phyloP scores from a whole-genome alignment of 2,797 vertebrate genomes.

The Dendrocincla fuliginosa region DNA sequence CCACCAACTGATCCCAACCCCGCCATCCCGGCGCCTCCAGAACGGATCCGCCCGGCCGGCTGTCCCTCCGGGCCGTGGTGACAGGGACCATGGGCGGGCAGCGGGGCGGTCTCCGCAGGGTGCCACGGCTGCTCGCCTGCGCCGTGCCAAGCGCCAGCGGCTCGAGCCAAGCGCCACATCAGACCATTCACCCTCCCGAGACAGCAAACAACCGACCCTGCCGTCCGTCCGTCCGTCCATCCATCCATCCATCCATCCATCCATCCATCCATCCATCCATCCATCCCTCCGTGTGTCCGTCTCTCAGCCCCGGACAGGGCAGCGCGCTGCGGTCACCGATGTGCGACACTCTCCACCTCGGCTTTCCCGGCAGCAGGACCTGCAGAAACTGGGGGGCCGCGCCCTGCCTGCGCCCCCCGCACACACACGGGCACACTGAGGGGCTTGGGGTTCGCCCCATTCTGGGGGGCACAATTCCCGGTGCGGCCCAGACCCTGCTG shows the following conservation, averaged over 20 bases:
- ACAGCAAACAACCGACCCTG: neutral
- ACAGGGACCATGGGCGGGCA: neutral
- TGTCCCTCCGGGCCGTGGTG: neutral
- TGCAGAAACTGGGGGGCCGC: fast-evolving
- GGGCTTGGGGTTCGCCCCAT: fast-evolving
- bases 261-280: no score
- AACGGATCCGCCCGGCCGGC: neutral
- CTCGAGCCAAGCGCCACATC: neutral
- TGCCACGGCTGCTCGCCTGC: neutral
- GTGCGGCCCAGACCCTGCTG: neutral
- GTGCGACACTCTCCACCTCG: neutral
- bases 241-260: no score
- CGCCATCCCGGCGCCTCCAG: slow-evolving; percentile 15
- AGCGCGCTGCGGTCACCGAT: neutral
- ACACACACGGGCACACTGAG: neutral
- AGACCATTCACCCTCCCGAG: neutral
- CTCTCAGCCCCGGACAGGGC: neutral
- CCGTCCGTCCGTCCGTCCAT: neutral
- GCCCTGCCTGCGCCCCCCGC: neutral
- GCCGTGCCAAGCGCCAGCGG: neutral
- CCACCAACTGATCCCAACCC: neutral
- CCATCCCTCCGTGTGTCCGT: neutral
- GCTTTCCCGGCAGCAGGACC: neutral
- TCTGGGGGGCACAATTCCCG: neutral
- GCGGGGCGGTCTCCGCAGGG: neutral